A percentile compares a stretch with the other conserved stretches of the same genome.
Evolutionary conservation across 2,888 invertebrate genomes (phyloP).

Genomic region (Brachypalpus laphriformis): DNA sequence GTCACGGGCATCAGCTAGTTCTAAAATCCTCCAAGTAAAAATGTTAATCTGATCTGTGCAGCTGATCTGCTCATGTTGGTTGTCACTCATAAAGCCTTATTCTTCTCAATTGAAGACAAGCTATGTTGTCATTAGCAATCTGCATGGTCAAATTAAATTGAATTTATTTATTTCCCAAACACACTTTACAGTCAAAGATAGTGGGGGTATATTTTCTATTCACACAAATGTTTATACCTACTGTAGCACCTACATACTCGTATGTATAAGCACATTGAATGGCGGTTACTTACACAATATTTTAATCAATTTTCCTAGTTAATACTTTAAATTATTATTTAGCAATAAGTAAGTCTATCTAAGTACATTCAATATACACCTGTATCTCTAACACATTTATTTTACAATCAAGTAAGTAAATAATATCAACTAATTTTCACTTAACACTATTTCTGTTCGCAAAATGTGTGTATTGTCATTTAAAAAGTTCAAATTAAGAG

Average conservation of each 20-base stretch:
- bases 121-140: no score
- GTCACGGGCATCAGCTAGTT: no score
- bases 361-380: conserved; percentile 10
- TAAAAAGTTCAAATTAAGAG: conserved; percentile 45
- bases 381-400: background rate
- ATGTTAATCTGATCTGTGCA: no score
- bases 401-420: background rate
- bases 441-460: conserved; percentile 25
- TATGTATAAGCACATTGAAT: conserved; percentile 30
- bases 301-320: conserved; percentile 23
- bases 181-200: conserved; percentile 16
- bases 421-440: conserved; percentile 2
- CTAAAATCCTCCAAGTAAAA: no score
- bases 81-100: no score
- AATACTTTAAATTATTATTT: background rate
- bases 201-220: conserved; percentile 15
- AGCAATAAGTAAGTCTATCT: conserved; percentile 51
- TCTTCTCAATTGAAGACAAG: no score
- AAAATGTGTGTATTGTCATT: conserved; percentile 61
- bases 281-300: background rate
- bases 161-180: no score
- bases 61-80: no score
- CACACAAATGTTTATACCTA: conserved; percentile 15
- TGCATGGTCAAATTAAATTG: no score
- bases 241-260: conserved; percentile 24